Conservation (phyloP, 1,140 invertebrate genomes). For the Pseudoatta argentina region DNA sequence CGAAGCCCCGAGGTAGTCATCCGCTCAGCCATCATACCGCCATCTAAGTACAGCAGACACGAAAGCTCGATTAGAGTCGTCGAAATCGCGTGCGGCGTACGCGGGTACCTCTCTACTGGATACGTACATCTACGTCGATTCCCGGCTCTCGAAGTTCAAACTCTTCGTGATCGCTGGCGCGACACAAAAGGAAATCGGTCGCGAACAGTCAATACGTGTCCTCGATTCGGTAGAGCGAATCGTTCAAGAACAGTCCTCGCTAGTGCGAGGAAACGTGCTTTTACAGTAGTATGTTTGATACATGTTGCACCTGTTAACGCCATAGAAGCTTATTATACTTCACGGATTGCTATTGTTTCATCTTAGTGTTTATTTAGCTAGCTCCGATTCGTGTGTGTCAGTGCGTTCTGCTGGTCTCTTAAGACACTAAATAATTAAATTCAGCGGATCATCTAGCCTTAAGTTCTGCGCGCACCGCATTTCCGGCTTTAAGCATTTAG, state of each 20-base stretch:
- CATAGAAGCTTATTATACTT: conserved; percentile 1
- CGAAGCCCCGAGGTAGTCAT: conserved; percentile 77
- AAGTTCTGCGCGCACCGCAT: background rate
- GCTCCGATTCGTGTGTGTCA: background rate
- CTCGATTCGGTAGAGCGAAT: conserved; percentile 10
- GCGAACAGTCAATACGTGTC: conserved; percentile 34
- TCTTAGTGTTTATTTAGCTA: conserved; percentile 43
- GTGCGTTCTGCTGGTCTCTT: background rate
- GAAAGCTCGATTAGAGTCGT: conserved; percentile 80
- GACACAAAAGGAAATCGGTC: conserved; percentile 13
- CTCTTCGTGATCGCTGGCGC: conserved; percentile 29
- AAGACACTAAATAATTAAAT: conserved; percentile 30
- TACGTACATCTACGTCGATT: conserved; percentile 19
- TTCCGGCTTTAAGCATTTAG: background rate
- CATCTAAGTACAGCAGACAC: conserved; percentile 76
- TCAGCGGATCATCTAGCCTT: background rate
- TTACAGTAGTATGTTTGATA: background rate
- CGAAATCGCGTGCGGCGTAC: conserved; percentile 74
- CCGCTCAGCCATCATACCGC: conserved; percentile 72
- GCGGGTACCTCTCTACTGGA: conserved; percentile 45
- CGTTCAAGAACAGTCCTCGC: background rate
- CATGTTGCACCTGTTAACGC: background rate
- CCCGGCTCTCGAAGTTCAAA: conserved; percentile 7
- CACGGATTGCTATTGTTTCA: conserved; percentile 29
- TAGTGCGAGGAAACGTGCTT: background rate